Evolutionary conservation across 2,888 invertebrate genomes (phyloP).

Genomic region (Adelphocoris suturalis): DNA sequence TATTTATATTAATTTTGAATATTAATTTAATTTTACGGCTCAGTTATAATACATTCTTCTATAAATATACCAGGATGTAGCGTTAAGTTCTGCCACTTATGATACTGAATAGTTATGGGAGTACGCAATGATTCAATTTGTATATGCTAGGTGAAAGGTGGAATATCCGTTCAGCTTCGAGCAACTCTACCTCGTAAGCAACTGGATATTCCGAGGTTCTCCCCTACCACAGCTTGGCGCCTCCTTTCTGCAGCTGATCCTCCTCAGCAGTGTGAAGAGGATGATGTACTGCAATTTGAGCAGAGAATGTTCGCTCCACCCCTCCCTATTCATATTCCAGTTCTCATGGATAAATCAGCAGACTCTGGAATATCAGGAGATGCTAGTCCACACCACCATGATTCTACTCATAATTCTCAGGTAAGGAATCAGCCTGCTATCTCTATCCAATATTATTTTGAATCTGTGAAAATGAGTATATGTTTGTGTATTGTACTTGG

Average conservation of each 20-base stretch:
- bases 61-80: no score
- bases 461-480: no score
- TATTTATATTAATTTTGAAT: no score
- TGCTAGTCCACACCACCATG: conserved; percentile 80
- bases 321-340: conserved; percentile 75
- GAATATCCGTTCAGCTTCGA: conserved; percentile 86
- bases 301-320: conserved; percentile 79
- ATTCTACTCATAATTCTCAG: conserved; percentile 77
- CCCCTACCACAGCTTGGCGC: conserved; percentile 91
- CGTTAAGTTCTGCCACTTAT: no score
- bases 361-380: conserved; percentile 92
- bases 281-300: conserved; percentile 79
- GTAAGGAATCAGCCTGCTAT: conserved; percentile 72
- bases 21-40: no score
- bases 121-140: neutral
- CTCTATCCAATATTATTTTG: no score
- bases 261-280: conserved; percentile 75
- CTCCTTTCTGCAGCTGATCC: conserved; percentile 83
- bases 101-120: no score
- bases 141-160: conserved; percentile 77
- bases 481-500: no score
- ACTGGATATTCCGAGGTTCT: conserved; percentile 88
- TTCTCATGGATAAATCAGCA: conserved; percentile 85
- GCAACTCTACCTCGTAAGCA: conserved; percentile 90
- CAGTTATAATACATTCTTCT: no score